Evolutionary conservation across 2,888 invertebrate species (phyloP).

Genomic region (Drosophila peninsularis): DNA sequence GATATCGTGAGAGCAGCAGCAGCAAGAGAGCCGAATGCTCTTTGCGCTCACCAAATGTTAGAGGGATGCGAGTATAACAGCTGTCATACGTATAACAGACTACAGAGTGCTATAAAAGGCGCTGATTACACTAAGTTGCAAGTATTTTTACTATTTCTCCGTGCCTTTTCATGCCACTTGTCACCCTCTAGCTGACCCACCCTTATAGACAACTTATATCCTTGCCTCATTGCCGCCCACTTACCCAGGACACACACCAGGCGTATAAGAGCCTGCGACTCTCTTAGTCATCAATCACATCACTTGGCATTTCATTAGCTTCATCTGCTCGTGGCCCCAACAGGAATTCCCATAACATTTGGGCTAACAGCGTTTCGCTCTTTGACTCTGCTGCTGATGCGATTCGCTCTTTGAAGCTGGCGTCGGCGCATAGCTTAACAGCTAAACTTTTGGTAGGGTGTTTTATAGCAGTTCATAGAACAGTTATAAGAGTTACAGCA

Average conservation of each 20-base stretch:
- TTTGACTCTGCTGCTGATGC: conserved; percentile 4
- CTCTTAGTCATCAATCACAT: conserved; percentile 38
- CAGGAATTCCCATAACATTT: conserved; percentile 42
- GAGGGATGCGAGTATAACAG: conserved; percentile 2
- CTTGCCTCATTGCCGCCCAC: background rate
- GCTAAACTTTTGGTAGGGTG: background rate
- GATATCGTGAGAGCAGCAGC: background rate
- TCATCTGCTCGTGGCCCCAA: conserved; percentile 22
- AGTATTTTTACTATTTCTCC: background rate
- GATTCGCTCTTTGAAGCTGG: conserved; percentile 28
- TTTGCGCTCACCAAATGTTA: conserved; percentile 22
- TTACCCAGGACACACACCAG: conserved; percentile 38
- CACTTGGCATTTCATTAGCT: conserved; percentile 52
- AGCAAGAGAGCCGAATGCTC: conserved; percentile 4
- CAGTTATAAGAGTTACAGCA: conserved; percentile 4
- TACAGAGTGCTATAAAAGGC: conserved; percentile 5
- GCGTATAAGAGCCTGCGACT: conserved; percentile 52
- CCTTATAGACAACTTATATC: background rate
- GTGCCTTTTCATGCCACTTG: background rate
- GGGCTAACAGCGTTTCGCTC: conserved; percentile 20
- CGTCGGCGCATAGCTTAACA: conserved; percentile 22
- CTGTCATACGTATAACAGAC: conserved; percentile 30
- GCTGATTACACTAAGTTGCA: background rate
- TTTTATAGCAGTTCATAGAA: conserved; percentile 27
- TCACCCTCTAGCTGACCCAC: background rate